phyloP scores from a whole-genome alignment of 2,888 invertebrate species.

The Psococerastis gibbosa region DNA sequence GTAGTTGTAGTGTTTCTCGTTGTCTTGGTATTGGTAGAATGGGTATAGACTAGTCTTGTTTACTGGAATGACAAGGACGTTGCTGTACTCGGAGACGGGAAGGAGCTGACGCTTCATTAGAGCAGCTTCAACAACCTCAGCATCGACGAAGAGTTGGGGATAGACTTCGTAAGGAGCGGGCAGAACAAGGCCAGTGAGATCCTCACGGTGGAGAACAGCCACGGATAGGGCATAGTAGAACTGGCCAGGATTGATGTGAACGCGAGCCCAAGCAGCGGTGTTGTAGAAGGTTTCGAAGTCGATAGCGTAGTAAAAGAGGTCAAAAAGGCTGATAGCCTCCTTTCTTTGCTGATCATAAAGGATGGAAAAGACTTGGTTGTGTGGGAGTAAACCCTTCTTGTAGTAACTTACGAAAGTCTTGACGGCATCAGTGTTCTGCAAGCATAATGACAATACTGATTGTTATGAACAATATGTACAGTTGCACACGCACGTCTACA shows the following conservation, averaged over 20 bases:
- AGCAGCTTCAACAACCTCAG: conserved; percentile 21
- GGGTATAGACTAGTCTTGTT: conserved; percentile 7
- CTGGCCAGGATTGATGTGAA: conserved; percentile 35
- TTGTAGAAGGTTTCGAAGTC: conserved; percentile 48
- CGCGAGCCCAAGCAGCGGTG: conserved; percentile 33
- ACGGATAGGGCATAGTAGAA: conserved; percentile 35
- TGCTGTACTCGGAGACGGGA: conserved; percentile 15
- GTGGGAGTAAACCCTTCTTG: conserved; percentile 35
- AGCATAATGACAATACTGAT: too few relatives aligned
- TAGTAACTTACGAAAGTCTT: conserved; percentile 35
- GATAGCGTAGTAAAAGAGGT: conserved; percentile 47
- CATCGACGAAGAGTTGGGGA: conserved; percentile 24
- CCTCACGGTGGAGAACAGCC: conserved; percentile 32
- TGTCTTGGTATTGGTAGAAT: not conserved
- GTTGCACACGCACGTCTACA: too few relatives aligned
- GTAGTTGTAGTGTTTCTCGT: conserved; percentile 5
- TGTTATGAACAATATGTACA: too few relatives aligned
- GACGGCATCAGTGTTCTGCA: conserved; percentile 35
- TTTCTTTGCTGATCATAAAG: conserved; percentile 38
- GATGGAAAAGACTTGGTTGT: conserved; percentile 38
- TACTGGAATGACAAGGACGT: conserved; percentile 8
- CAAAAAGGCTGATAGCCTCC: conserved; percentile 43
- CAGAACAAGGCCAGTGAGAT: conserved; percentile 31
- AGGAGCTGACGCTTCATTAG: conserved; percentile 10
- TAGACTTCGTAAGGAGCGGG: conserved; percentile 38